Percentiles rank a stretch among this genome's conserved stretches.
phyloP scores from a whole-genome alignment of 2,797 vertebrate species.

The Anisognathus igniventris region DNA sequence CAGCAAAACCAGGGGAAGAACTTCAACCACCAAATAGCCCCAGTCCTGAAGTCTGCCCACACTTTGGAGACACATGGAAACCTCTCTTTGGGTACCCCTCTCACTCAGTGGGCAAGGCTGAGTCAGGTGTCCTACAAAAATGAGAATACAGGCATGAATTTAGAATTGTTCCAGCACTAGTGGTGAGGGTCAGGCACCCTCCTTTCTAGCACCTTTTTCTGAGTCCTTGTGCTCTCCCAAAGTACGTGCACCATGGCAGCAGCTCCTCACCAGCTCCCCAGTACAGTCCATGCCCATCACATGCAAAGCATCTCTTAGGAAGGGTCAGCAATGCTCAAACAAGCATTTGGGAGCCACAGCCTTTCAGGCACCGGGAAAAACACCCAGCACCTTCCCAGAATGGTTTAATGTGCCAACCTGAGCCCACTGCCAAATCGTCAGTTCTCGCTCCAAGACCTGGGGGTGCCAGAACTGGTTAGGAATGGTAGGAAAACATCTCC shows the following conservation, averaged over 20 bases:
- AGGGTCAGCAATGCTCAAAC: neutral
- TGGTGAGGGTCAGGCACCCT: neutral
- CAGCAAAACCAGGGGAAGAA: neutral
- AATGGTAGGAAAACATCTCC: neutral
- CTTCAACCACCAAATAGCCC: neutral
- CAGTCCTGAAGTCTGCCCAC: neutral
- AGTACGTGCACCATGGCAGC: neutral
- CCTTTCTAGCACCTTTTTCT: neutral
- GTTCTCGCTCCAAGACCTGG: neutral
- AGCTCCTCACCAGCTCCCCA: neutral
- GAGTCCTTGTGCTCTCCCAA: neutral
- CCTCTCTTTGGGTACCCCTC: neutral
- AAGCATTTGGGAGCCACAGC: neutral
- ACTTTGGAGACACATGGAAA: rapidly evolving
- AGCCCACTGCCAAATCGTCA: neutral
- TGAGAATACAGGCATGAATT: neutral
- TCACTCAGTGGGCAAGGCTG: rapidly evolving
- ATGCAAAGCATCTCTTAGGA: neutral
- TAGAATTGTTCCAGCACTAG: neutral
- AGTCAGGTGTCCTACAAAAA: neutral
- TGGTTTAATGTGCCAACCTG: neutral
- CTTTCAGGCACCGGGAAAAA: neutral
- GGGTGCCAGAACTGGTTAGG: neutral
- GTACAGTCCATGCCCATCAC: rapidly evolving
- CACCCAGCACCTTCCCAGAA: neutral